Base-by-base conservation (phyloP, 1,140 invertebrate species). In the Zaprionus kolodkinae region DNA sequence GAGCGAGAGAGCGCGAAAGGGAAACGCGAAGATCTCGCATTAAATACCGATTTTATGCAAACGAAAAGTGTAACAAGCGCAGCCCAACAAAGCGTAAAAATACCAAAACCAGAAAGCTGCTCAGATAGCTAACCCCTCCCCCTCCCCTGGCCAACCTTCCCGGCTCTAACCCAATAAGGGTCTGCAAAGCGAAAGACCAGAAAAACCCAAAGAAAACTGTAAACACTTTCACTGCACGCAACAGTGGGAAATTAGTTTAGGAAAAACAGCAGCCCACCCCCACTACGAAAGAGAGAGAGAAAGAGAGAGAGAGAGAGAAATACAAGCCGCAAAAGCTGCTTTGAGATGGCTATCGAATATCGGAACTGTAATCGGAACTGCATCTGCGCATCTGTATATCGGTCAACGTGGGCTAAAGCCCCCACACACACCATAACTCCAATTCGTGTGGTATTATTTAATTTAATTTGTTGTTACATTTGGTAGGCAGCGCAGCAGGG, bases 391-490 rank as follows among this genome's bases (percentile, higher is more conserved):
- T 2, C 40, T n/a, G 25, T 59, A 36, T 67, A 57, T 68, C 55
- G 38, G 21, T 61, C 52, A 45, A 33, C 13, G n/a, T n/a, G n/a
- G n/a, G n/a, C n/a, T n/a, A n/a, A n/a, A n/a, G n/a, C n/a, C n/a
- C n/a, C n/a, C n/a, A n/a, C n/a, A n/a, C n/a, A n/a, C n/a, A n/a
- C n/a, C n/a, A n/a, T n/a, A 56, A 62, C 59, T 60, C 52, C 66
- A 61, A 40, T 64, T 74, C 67, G 55, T 68, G 27, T 68, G 27
- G 77, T 78, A 88, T 87, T 87, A 87, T 87, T 88, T 88, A 84
- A 87, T 88, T 84, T 87, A 88, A 88, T 87, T 88, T 84, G 84
- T 84, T 87, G 80, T 87, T 88, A 87, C 77, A 88, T 82, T 73
- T 73, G 38, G 65, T 61, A 2, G 21, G 21, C 2, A n/a, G n/a